Conservation (phyloP, 2,113 vertebrate genomes). For the Alligator mississippiensis region DNA sequence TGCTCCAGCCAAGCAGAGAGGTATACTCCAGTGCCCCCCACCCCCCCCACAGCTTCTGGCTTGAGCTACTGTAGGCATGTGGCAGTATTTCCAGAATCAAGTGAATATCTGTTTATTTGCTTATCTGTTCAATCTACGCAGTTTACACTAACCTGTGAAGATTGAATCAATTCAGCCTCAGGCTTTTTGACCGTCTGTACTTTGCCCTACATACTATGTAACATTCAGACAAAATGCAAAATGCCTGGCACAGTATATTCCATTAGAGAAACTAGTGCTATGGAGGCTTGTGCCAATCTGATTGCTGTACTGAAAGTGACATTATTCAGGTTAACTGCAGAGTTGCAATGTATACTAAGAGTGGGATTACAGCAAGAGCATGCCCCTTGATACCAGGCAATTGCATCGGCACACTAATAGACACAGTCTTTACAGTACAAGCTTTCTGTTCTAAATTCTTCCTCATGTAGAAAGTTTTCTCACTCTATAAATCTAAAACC, state of each 20-base stretch:
- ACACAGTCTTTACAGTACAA: not conserved
- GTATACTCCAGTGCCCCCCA: too few relatives aligned
- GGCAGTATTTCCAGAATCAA: too few relatives aligned
- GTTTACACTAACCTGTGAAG: not conserved
- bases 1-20: too few relatives aligned
- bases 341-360: not conserved
- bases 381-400: not conserved
- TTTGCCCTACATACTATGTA: not conserved
- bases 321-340: not conserved
- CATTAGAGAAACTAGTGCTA: fast-evolving
- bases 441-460: not conserved
- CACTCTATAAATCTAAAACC: not conserved
- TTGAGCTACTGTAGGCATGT: too few relatives aligned
- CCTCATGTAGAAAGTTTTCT: not conserved
- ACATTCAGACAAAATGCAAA: not conserved
- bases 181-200: fast-evolving
- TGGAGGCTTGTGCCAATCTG: not conserved
- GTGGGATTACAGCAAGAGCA: not conserved
- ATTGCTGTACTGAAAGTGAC: not conserved
- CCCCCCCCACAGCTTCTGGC: too few relatives aligned
- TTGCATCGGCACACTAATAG: not conserved
- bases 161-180: not conserved
- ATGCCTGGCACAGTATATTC: fast-evolving
- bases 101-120: too few relatives aligned
- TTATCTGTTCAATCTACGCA: too few relatives aligned